A percentile compares a stretch with the other conserved stretches of the same genome.
Conservation (phyloP, 2,113 vertebrate species). For the Archilochus colubris region DNA sequence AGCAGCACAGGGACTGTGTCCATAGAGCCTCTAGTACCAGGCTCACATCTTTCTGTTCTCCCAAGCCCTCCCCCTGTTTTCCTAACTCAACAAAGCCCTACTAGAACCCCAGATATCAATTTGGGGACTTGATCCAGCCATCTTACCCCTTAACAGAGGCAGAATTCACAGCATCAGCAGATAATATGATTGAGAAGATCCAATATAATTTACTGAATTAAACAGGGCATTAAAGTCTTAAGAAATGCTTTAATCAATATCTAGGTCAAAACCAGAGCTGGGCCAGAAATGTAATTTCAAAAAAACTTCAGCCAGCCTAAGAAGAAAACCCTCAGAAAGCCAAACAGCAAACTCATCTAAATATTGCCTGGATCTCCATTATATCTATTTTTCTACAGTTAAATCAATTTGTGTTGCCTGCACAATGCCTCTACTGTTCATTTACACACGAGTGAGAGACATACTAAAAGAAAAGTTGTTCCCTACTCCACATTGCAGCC, state of each 20-base stretch:
- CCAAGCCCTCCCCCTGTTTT: neutral
- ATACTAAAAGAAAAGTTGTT: neutral
- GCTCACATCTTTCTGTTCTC: neutral
- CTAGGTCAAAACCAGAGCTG: neutral
- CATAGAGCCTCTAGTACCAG: accelerated
- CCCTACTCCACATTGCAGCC: accelerated
- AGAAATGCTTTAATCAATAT: neutral
- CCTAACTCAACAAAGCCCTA: accelerated
- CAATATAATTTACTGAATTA: neutral
- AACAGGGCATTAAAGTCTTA: neutral
- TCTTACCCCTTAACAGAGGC: neutral
- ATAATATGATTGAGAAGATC: neutral
- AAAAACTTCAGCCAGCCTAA: accelerated
- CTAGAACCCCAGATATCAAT: neutral
- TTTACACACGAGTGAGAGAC: neutral
- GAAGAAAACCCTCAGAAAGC: neutral
- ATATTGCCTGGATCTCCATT: neutral
- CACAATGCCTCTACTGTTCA: neutral
- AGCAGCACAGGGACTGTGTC: neutral
- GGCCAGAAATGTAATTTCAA: neutral
- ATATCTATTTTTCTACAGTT: neutral
- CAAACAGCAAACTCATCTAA: neutral
- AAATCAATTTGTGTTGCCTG: neutral
- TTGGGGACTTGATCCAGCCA: neutral
- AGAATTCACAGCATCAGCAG: accelerated